Percentiles rank a stretch among this genome's conserved stretches.
Evolutionary conservation across 1,140 invertebrate genomes (phyloP).

Genomic region (Sitobion miscanthi): DNA sequence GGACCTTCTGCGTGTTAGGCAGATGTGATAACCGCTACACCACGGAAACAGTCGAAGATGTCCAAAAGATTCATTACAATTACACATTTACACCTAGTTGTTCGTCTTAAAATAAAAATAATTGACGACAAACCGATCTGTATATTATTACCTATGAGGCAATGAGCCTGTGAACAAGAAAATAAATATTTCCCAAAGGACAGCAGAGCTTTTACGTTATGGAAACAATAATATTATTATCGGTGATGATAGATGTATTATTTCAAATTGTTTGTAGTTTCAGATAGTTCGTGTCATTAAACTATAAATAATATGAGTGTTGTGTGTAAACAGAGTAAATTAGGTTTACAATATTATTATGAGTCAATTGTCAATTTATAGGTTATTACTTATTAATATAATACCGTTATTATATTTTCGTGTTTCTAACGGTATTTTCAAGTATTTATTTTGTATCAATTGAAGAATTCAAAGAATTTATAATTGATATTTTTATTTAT

Average conservation of each 20-base stretch:
- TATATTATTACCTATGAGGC: not conserved
- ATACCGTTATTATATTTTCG: too few relatives aligned
- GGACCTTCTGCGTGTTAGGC: conserved; percentile 63
- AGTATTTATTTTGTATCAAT: not conserved
- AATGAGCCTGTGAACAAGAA: not conserved
- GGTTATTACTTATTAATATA: too few relatives aligned
- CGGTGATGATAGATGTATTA: not conserved
- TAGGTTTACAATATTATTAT: too few relatives aligned
- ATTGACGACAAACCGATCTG: not conserved
- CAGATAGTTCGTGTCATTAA: not conserved
- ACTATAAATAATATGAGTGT: not conserved
- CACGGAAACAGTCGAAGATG: conserved; percentile 60
- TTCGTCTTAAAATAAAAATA: not conserved
- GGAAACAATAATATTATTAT: not conserved
- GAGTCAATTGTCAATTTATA: too few relatives aligned
- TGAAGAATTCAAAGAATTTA: not conserved
- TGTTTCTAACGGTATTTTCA: not conserved
- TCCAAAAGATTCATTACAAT: not conserved
- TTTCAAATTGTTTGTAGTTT: not conserved
- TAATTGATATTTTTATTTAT: not conserved
- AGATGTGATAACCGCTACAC: conserved; percentile 63
- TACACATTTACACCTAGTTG: not conserved
- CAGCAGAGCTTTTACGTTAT: not conserved
- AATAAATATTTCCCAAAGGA: not conserved
- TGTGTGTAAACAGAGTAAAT: not conserved